A percentile compares a stretch with the other conserved stretches of the same genome.
Evolutionary conservation across 2,797 vertebrate species (phyloP).

Genomic region (Rhynchotus rufescens): DNA sequence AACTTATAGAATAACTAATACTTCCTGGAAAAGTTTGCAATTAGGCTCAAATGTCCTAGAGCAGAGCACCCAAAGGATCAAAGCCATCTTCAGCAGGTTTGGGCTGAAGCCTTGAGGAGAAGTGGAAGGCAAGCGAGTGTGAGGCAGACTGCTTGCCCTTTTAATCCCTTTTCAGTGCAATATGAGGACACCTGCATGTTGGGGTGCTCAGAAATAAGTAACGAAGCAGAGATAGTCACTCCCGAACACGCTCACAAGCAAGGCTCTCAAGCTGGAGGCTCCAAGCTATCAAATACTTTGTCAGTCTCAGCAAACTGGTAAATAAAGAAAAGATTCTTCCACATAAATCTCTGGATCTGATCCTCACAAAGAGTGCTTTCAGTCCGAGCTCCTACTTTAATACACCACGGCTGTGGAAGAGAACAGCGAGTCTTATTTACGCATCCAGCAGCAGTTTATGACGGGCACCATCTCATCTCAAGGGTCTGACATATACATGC

Average conservation of each 20-base stretch:
- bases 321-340: conserved; percentile 43
- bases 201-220: not conserved
- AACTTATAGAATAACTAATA: not conserved
- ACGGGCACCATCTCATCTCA: conserved; percentile 48
- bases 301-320: conserved; percentile 12
- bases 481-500: not conserved
- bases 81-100: not conserved
- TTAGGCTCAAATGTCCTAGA: not conserved
- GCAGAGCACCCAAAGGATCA: not conserved
- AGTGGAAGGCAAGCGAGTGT: not conserved
- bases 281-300: conserved; percentile 10
- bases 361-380: conserved; percentile 54
- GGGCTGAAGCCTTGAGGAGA: not conserved
- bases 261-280: not conserved
- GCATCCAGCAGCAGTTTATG: conserved; percentile 51
- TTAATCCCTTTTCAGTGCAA: not conserved
- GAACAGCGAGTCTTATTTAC: conserved; percentile 32
- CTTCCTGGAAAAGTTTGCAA: not conserved
- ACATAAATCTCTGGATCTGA: conserved; percentile 36
- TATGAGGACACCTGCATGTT: not conserved
- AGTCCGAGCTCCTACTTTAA: not conserved
- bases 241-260: not conserved
- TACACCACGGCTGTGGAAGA: not conserved
- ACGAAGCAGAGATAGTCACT: not conserved
- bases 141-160: not conserved